Conservation (phyloP, 2,888 invertebrate species). For the Zeuzera pyrina region DNA sequence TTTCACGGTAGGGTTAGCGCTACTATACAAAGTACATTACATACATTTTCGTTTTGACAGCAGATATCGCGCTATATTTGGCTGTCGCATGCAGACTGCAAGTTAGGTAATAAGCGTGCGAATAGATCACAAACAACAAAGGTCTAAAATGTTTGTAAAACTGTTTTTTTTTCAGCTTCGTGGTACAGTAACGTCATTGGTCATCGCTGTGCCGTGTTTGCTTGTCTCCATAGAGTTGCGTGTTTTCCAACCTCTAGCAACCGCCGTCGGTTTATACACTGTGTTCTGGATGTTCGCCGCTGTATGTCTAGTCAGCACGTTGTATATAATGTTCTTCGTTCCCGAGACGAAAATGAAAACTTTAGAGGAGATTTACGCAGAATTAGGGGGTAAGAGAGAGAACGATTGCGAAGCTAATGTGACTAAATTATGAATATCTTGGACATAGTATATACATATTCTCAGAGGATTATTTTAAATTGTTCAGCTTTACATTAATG, state of each 20-base stretch:
- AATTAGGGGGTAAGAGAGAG: conserved; percentile 38
- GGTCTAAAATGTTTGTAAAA: background rate
- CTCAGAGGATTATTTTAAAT: too few species aligned
- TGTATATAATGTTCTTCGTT: conserved; percentile 44
- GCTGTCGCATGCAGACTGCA: too few species aligned
- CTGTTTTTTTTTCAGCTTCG: conserved; percentile 38
- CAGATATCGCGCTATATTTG: too few species aligned
- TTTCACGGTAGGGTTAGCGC: too few species aligned
- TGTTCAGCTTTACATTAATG: too few species aligned
- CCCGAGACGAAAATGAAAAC: conserved; percentile 55
- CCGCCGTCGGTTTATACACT: conserved; percentile 39
- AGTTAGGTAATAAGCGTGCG: too few species aligned
- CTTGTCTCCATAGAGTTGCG: conserved; percentile 51
- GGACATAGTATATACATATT: too few species aligned
- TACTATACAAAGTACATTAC: too few species aligned
- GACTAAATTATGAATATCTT: too few species aligned
- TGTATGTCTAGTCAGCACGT: conserved; percentile 52
- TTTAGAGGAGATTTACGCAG: conserved; percentile 55
- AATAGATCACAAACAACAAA: too few species aligned
- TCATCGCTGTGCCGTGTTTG: conserved; percentile 54
- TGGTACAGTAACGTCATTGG: conserved; percentile 57
- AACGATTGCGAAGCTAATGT: conserved; percentile 45
- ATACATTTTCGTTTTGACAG: too few species aligned
- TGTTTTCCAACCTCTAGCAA: conserved; percentile 52
- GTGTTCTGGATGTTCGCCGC: conserved; percentile 54